Evolutionary conservation across 2,888 invertebrate genomes (phyloP).

Genomic region (Enchytraeus crypticus): DNA sequence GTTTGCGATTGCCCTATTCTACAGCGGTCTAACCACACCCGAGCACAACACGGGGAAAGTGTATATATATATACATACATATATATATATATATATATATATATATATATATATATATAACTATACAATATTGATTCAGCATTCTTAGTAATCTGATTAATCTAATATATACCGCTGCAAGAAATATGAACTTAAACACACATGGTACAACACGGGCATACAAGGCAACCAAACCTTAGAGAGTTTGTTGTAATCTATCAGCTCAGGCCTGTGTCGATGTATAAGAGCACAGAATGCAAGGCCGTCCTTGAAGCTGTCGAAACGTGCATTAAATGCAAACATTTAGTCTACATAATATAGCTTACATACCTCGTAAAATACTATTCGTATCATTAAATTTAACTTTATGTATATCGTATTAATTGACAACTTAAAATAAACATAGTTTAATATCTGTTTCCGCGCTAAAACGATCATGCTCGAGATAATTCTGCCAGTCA

Average conservation of each 20-base stretch:
- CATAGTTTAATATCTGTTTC: too few relatives aligned
- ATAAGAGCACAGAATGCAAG: conserved; percentile 98
- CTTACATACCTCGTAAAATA: too few relatives aligned
- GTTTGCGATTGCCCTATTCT: too few relatives aligned
- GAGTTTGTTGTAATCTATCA: conserved; percentile 96
- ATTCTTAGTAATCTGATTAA: neutral
- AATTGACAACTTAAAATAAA: too few relatives aligned
- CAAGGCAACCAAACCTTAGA: conserved; percentile 61
- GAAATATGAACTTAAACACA: neutral
- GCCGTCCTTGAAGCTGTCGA: conserved; percentile 90
- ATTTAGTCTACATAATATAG: too few relatives aligned
- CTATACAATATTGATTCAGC: neutral
- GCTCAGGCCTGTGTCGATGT: conserved; percentile 97
- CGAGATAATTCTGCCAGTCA: too few relatives aligned
- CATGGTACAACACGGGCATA: neutral
- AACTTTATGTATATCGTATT: too few relatives aligned
- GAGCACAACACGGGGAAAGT: too few relatives aligned
- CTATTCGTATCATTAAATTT: too few relatives aligned
- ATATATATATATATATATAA: neutral
- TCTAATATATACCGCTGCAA: neutral
- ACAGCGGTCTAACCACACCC: too few relatives aligned
- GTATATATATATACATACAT: neutral
- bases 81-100: neutral
- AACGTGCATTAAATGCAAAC: too few relatives aligned
- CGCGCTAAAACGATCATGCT: too few relatives aligned